A percentile compares a stretch with the other conserved stretches of the same genome.
Conservation (phyloP, 2,888 invertebrate genomes). For the Pandemis heparana region DNA sequence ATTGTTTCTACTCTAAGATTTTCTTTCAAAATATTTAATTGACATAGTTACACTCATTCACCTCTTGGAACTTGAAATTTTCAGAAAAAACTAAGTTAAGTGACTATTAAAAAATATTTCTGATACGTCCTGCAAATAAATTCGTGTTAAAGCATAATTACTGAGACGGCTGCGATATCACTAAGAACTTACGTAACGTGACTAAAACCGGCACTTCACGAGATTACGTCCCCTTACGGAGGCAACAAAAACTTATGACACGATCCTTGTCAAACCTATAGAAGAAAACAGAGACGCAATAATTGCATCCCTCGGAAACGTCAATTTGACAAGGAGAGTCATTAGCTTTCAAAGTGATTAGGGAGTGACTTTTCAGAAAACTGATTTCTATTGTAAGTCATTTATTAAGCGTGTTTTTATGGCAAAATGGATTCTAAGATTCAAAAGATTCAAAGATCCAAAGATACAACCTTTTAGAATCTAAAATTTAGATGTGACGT, state of each 20-base stretch:
- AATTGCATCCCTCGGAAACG: neutral
- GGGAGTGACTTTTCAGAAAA: conserved; percentile 1
- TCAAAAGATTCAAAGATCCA: too few species aligned
- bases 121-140: neutral
- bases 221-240: neutral
- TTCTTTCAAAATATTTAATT: too few species aligned
- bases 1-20: too few species aligned
- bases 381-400: neutral
- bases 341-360: conserved; percentile 1
- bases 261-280: conserved; percentile 30
- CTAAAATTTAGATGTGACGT: too few species aligned
- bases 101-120: neutral
- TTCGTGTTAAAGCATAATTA: neutral
- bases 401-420: neutral
- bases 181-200: neutral
- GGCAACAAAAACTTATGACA: conserved; percentile 15
- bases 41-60: too few species aligned
- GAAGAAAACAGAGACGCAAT: neutral
- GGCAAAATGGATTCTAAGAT: neutral
- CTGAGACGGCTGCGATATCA: neutral
- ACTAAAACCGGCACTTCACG: neutral
- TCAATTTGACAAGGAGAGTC: conserved; percentile 3
- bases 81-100: too few species aligned
- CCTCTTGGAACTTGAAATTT: too few species aligned
- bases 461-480: neutral